A percentile compares a stretch with the other conserved stretches of the same genome.
Conservation (phyloP, 2,888 invertebrate species). For the Aphidius colemani region DNA sequence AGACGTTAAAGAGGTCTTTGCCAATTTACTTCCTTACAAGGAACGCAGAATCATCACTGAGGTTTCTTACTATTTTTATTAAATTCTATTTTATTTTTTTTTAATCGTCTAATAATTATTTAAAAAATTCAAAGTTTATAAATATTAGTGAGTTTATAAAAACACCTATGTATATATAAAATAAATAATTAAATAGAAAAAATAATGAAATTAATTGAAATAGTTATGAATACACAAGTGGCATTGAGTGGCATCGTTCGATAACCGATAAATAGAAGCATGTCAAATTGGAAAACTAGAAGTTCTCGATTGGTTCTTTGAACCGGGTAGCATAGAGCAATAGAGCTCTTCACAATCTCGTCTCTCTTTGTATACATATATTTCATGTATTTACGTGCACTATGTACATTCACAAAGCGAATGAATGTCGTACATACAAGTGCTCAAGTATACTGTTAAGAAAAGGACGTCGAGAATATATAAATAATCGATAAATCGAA, state of each 20-base stretch:
- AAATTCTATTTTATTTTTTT: constrained; percentile 13
- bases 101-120: no score
- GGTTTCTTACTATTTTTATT: constrained; percentile 32
- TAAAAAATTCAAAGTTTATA: no score
- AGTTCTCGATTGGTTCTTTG: constrained; percentile 55
- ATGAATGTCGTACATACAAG: neutral
- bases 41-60: constrained; percentile 43
- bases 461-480: constrained; percentile 1
- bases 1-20: constrained; percentile 48
- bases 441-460: neutral
- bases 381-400: constrained; percentile 2
- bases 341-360: constrained; percentile 44
- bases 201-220: neutral
- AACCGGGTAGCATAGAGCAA: constrained; percentile 48
- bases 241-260: constrained; percentile 32
- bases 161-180: neutral
- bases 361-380: neutral
- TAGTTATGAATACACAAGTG: neutral
- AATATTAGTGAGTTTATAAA: neutral
- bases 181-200: neutral
- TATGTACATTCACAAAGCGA: neutral
- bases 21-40: constrained; percentile 47
- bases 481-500: constrained; percentile 47
- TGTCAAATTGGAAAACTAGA: constrained; percentile 50
- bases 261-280: constrained; percentile 45